These are phyloP conservation scores for Ceraclea dissimilis DNA, from an alignment of 2,888 invertebrate species.

Conservation along the genomic window DNA sequence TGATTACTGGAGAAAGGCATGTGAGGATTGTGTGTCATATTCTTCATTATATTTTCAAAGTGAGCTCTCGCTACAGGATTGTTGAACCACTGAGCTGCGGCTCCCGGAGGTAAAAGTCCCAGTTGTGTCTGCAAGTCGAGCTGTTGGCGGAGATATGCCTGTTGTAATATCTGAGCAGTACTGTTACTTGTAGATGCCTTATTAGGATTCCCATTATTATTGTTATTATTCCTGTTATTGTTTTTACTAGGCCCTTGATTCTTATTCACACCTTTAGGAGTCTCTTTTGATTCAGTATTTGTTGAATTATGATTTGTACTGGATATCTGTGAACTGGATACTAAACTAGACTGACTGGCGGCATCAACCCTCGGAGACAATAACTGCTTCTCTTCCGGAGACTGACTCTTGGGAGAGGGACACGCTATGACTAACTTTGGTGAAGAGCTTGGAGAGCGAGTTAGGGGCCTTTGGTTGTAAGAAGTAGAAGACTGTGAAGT, in stretches of 20 bases:
- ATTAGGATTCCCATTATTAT: background rate
- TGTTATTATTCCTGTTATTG: background rate
- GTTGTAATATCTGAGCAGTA: constrained; percentile 15
- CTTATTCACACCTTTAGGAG: constrained; percentile 38
- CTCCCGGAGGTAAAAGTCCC: constrained; percentile 22
- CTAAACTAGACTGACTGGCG: constrained; percentile 41
- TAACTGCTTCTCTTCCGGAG: constrained; percentile 42
- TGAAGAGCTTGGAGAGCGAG: constrained; percentile 47
- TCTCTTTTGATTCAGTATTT: constrained; percentile 30
- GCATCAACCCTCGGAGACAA: constrained; percentile 33
- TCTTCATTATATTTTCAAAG: constrained; percentile 37
- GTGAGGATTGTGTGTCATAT: constrained; percentile 38
- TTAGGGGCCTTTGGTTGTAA: constrained; percentile 39
- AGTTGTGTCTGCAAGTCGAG: constrained; percentile 22
- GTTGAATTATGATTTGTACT: constrained; percentile 32
- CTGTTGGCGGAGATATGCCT: constrained; percentile 22
- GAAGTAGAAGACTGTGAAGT: constrained; percentile 26
- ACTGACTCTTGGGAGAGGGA: constrained; percentile 25
- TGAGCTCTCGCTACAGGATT: constrained; percentile 23
- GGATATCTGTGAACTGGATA: constrained; percentile 39
- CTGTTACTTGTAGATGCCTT: constrained; percentile 8
- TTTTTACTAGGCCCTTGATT: constrained; percentile 33
- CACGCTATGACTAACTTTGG: constrained; percentile 43
- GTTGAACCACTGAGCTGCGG: constrained; percentile 24
- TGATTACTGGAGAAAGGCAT: constrained; percentile 14